These are phyloP conservation scores for Drosophila paulistorum DNA, from an alignment of 1,140 invertebrate genomes.

Conservation along the genomic window DNA sequence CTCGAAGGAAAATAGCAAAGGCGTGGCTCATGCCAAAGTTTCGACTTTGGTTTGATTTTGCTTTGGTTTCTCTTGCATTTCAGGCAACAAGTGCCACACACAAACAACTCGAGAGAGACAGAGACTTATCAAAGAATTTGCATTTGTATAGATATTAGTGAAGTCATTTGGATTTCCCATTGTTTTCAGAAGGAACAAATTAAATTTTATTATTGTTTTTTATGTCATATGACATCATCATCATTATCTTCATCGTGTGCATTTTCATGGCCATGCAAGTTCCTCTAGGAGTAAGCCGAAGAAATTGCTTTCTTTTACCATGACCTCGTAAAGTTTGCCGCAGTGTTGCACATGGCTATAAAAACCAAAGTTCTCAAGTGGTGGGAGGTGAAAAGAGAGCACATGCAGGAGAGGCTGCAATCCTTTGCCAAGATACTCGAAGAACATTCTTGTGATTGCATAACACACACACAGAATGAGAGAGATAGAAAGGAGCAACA, in stretches of 20 bases:
- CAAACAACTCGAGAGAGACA: neutral
- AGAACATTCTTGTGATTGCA: slow-evolving; percentile 40
- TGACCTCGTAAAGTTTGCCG: slow-evolving; percentile 70
- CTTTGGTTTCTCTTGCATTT: neutral
- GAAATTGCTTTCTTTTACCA: slow-evolving; percentile 51
- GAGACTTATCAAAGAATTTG: slow-evolving; percentile 5
- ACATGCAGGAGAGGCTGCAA: slow-evolving; percentile 44
- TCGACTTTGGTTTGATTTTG: slow-evolving; percentile 1
- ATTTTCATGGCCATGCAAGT: slow-evolving; percentile 14
- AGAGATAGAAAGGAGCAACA: slow-evolving; percentile 28
- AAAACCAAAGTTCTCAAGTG: slow-evolving; percentile 34
- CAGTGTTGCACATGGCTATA: slow-evolving; percentile 63
- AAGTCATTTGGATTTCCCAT: neutral
- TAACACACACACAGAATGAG: slow-evolving; percentile 34
- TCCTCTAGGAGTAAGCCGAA: slow-evolving; percentile 29
- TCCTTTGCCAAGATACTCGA: slow-evolving; percentile 12
- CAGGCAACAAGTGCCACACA: slow-evolving; percentile 12
- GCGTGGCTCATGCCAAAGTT: slow-evolving; percentile 15
- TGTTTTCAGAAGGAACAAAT: slow-evolving; percentile 1
- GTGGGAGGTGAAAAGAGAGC: slow-evolving; percentile 27
- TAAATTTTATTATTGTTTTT: slow-evolving; percentile 2
- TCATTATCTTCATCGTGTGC: slow-evolving; percentile 10
- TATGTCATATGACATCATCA: slow-evolving; percentile 64
- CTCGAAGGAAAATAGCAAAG: slow-evolving; percentile 12
- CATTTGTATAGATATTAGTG: neutral